phyloP scores from a whole-genome alignment of 2,113 vertebrate genomes.

The Phylloscopus trochiloides region DNA sequence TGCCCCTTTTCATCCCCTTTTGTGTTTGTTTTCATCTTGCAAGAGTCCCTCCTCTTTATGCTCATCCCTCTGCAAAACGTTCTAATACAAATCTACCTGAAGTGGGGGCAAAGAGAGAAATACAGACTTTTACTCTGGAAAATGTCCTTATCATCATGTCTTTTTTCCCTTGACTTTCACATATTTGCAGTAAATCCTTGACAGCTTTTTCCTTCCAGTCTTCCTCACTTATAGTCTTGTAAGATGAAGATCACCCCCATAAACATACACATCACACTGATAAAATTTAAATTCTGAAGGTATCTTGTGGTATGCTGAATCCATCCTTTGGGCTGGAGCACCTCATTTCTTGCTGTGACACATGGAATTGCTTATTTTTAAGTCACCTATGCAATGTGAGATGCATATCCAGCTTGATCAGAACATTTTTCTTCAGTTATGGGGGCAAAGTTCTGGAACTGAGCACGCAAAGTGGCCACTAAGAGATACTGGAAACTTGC shows the following conservation, averaged over 20 bases:
- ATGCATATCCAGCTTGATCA: not conserved
- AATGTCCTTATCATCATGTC: not conserved
- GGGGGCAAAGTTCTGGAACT: not conserved
- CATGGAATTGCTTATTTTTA: not conserved
- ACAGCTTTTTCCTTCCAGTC: not conserved
- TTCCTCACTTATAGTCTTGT: not conserved
- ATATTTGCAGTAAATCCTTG: not conserved
- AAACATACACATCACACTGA: not conserved
- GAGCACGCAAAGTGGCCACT: not conserved
- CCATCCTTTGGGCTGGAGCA: not conserved
- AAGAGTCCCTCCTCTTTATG: not conserved
- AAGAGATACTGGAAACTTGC: not conserved
- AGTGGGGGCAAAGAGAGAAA: not conserved
- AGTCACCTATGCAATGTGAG: not conserved
- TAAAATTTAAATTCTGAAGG: not conserved
- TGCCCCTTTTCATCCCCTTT: not conserved
- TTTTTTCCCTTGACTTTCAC: not conserved
- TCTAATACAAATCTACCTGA: not conserved
- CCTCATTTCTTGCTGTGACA: not conserved
- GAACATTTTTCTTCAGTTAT: not conserved
- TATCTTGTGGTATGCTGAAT: not conserved
- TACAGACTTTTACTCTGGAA: not conserved
- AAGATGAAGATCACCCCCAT: not conserved
- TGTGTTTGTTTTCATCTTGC: not conserved
- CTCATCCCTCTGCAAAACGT: not conserved